These are phyloP conservation scores for Trypoxylus dichotomus DNA, from an alignment of 1,140 invertebrate species.

Conservation along the genomic window DNA sequence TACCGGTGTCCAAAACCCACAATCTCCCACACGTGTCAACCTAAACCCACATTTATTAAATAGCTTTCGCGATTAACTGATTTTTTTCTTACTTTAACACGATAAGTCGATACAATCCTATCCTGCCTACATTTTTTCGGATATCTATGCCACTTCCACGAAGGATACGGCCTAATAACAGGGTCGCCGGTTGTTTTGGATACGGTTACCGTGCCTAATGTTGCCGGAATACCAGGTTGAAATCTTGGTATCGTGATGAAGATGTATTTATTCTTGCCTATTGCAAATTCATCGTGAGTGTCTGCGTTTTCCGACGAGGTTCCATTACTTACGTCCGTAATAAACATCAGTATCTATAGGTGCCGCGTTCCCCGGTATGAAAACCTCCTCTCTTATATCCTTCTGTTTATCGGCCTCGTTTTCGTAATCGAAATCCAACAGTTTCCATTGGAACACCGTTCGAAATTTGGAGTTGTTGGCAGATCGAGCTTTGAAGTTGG, in stretches of 20 bases:
- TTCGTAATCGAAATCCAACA: slow-evolving; percentile 53
- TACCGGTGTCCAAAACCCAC: slow-evolving; percentile 71
- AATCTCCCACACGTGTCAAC: slow-evolving; percentile 63
- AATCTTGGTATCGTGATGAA: slow-evolving; percentile 74
- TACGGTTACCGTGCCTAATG: slow-evolving; percentile 62
- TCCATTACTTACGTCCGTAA: slow-evolving; percentile 58
- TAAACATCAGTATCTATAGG: slow-evolving; percentile 74
- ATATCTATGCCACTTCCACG: slow-evolving; percentile 56
- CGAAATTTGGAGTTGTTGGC: slow-evolving; percentile 34
- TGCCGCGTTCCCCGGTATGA: slow-evolving; percentile 64
- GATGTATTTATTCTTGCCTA: slow-evolving; percentile 48
- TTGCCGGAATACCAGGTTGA: slow-evolving; percentile 68
- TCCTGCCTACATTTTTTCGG: slow-evolving; percentile 48
- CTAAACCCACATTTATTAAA: slow-evolving; percentile 38
- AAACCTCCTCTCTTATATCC: slow-evolving; percentile 60
- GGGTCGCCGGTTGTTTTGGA: slow-evolving; percentile 54
- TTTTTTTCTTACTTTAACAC: slow-evolving; percentile 56
- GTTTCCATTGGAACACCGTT: slow-evolving; percentile 44
- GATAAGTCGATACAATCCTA: slow-evolving; percentile 57
- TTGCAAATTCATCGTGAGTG: background rate
- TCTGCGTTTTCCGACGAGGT: background rate
- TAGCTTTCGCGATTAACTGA: background rate
- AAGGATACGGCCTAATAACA: slow-evolving; percentile 58
- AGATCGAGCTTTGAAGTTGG: background rate
- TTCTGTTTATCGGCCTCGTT: slow-evolving; percentile 53